Base-by-base conservation (phyloP, 2,797 vertebrate genomes). In the Oreochromis grahami region DNA sequence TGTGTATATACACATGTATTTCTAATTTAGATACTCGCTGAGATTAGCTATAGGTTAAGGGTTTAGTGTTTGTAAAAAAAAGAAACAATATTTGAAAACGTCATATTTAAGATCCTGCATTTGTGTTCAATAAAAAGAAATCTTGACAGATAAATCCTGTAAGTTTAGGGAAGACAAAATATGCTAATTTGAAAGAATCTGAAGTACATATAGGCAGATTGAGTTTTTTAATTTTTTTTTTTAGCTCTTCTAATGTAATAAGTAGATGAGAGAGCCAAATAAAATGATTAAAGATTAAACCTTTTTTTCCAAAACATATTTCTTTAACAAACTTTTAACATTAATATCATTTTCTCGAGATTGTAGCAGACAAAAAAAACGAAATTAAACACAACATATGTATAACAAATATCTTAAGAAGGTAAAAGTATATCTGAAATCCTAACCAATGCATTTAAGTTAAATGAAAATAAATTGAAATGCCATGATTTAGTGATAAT, bases 1-100 rank as follows among this genome's bases (percentile, higher is more conserved):
- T n/a, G n/a, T n/a, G n/a, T n/a, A n/a, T 7, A 7, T 8, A 34
- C 1, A 2, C 1, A 34, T 34, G 1, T 34, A 3, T 26, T 26
- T 26, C 26, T 26, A 26, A 26, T 26, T 26, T 26, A 34, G 32
- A 34, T 34, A 5, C 14, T 45, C 1, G 14, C 41, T 13, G 10
- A 38, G 38, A 38, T 38, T 38, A 38, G 38, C 38, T 38, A 8
- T 14, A 43, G 12, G 4, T 43, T 34, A 34, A 34, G 32, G 6
- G 6, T 34, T 34, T 34, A 7, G 7, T 6, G 32, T 34, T 34
- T 34, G 41, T 43, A 43, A 43, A 43, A 43, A 43, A 12, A 12
- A 13, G 10, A 43, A 12, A 43, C 8, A 38, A 38, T 38, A 38
- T 43, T 12, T 5, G 12, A 43, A 43, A 43, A 43, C 4, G 13